Evolutionary conservation across 2,797 vertebrate genomes (phyloP), one percentile per base, ranked within the genome.

Genomic region (Rachycentron canadum): DNA sequence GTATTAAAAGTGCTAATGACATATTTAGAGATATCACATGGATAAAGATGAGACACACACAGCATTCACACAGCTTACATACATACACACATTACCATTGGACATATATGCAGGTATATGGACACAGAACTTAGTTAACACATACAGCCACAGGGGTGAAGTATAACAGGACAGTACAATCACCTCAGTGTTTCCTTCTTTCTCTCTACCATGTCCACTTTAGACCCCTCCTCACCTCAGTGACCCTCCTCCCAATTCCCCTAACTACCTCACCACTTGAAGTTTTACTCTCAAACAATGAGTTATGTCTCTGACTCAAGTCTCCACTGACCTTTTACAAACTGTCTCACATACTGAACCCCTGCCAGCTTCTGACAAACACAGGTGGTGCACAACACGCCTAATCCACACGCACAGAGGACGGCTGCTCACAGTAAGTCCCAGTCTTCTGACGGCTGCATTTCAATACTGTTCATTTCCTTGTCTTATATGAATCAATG

Each of bases 1-100:
- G 86, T 85, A 90, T 89, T 92, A 79, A 65, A 82, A 76, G 81
- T 68, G 80, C 89, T 94, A 94, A 94, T 94, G 86, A 91, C 82
- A 90, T 91, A 89, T 93, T 94, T 92, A 67, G 62, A 78, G 86
- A 78, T 82, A 73, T 76, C 50, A 77, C 66, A 32, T 66, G 69
- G 75, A 85, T 49, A 65, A 70, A 57, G 36, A 57, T 61, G 55
- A 40, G 32, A 57, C 4, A 59, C 7, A 7, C 50, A 56, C 50
- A 59, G 64, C 69, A 57, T 49, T 40, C 19, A 59, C 10, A 40
- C 36, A 34, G 60, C 43, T 34, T 28, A 30, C 49, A 43, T 3
- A 41, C 45, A 65, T 38, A 36, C 26, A 40, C 8, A 43, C 36
- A 73, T 50, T 30, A 66, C 19, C 28, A 34, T 11, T 40, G 56